Base-by-base conservation (phyloP, 23 tunicate species). In the Clavelina lepadiformis region DNA sequence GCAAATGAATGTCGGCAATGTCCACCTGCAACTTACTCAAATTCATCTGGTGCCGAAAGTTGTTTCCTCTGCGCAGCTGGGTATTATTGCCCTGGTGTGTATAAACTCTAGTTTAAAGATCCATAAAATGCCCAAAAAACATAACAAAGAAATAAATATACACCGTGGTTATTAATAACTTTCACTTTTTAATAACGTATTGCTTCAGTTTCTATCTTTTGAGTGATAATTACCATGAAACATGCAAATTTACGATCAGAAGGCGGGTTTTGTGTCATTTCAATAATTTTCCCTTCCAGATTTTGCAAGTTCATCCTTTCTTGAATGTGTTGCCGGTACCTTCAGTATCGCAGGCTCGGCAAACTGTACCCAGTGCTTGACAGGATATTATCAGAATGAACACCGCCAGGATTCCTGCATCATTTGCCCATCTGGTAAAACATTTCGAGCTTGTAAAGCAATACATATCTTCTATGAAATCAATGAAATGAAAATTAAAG, bases 1-100 rank as follows among this genome's bases (percentile, higher is more conserved):
- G 87, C 37, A 3, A 50, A 49, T 55, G 68, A 47, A 19, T 87
- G 96, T 51, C 32, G 45, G 51, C 47, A 45, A 35, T 87, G 96
- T 67, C 49, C 73, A n/a, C 82, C 96, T 56, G 96, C 87, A 1
- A 65, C 68, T 2, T 87, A 66, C 56, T 41, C 73, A 27, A 58
- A 67, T 26, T 19, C 20, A 6, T 56, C 55, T 38, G 81, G 72
- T 28, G 25, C 75, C 13, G 5, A 37, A 0, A 33, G 46, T 28
- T 89, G 97, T 64, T 28, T 56, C 5, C 21, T 35, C 11, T 89
- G 97, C 52, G 80, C 97, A 5, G 89, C 74, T 11, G 97, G 97
- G 3, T 35, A 44, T 69, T 53, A 75, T 24, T 89, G 97, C 60
- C 85, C 84, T 37, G 83, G 96, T 87, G 59, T 54, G 66, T 1